Percentiles rank a stretch among this genome's conserved stretches.
These are phyloP conservation scores for Acanthochromis polyacanthus DNA, from an alignment of 2,113 vertebrate species.

Conservation along the genomic window DNA sequence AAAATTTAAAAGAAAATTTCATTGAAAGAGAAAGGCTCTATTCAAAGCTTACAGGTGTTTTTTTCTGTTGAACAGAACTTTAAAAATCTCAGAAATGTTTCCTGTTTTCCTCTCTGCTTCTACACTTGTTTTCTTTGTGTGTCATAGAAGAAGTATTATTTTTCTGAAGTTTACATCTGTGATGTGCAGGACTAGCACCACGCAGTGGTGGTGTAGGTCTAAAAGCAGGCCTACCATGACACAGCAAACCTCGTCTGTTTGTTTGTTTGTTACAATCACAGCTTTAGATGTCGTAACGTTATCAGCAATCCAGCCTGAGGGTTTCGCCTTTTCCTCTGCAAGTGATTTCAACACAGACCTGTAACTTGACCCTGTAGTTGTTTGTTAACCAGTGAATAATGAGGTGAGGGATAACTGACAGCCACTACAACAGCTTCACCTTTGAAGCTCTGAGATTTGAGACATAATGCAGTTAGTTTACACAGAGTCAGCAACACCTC, in stretches of 20 bases:
- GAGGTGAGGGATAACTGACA: background rate
- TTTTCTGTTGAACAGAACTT: no score
- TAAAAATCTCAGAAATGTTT: background rate
- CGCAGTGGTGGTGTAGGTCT: constrained; percentile 25
- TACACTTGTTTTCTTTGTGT: background rate
- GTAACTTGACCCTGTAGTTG: background rate
- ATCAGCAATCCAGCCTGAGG: background rate
- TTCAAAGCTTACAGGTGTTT: no score
- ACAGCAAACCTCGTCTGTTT: constrained; percentile 25
- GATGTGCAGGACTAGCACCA: constrained; percentile 23
- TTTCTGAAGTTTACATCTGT: background rate
- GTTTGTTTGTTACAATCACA: background rate
- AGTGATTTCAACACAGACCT: background rate
- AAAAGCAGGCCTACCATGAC: constrained; percentile 23
- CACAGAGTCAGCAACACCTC: no score
- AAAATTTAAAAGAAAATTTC: no score
- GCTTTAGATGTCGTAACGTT: constrained; percentile 12
- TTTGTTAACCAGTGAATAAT: no score
- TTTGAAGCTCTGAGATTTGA: background rate
- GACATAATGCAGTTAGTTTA: no score
- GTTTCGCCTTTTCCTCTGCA: background rate
- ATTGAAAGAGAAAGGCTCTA: no score
- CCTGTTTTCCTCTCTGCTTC: background rate
- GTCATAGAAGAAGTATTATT: background rate
- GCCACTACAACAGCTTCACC: no score